A percentile compares a stretch with the other conserved stretches of the same genome.
phyloP scores from a whole-genome alignment of 2,888 invertebrate genomes.

The Cheilosia soror region DNA sequence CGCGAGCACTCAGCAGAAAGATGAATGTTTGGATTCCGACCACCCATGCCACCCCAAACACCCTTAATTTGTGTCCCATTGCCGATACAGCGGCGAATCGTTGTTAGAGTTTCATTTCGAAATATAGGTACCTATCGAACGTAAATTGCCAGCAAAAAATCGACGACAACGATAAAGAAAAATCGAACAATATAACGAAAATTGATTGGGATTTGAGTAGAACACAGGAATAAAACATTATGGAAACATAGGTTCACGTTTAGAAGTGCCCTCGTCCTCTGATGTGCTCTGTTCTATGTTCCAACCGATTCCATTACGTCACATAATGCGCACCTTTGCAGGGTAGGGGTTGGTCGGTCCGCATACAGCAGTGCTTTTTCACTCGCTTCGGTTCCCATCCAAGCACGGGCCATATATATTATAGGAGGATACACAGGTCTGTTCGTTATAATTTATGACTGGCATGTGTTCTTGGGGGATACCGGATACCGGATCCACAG shows the following conservation, averaged over 20 bases:
- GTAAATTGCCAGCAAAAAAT: constrained; percentile 47
- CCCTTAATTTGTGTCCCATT: constrained; percentile 50
- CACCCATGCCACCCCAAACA: constrained; percentile 4
- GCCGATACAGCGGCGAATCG: constrained; percentile 48
- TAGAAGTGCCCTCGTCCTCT: constrained; percentile 68
- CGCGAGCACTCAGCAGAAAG: constrained; percentile 55
- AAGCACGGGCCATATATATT: background rate
- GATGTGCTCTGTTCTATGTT: constrained; percentile 40
- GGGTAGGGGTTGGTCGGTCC: background rate
- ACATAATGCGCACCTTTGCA: constrained; percentile 63
- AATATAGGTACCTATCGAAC: constrained; percentile 45
- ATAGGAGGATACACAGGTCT: constrained; percentile 47
- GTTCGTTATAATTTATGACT: constrained; percentile 77
- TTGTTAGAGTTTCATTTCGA: constrained; percentile 57
- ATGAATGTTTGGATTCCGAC: constrained; percentile 52
- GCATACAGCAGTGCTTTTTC: constrained; percentile 19
- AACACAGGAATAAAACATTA: constrained; percentile 73
- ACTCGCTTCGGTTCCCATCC: constrained; percentile 36
- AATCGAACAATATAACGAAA: constrained; percentile 72
- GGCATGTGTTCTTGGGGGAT: constrained; percentile 74
- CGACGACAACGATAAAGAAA: constrained; percentile 55
- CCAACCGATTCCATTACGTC: constrained; percentile 43
- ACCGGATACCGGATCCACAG: constrained; percentile 50
- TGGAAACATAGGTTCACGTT: constrained; percentile 75
- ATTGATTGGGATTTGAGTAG: constrained; percentile 75